These are phyloP conservation scores for Latrodectus hesperus DNA, from an alignment of 2,888 invertebrate species.

Conservation along the genomic window DNA sequence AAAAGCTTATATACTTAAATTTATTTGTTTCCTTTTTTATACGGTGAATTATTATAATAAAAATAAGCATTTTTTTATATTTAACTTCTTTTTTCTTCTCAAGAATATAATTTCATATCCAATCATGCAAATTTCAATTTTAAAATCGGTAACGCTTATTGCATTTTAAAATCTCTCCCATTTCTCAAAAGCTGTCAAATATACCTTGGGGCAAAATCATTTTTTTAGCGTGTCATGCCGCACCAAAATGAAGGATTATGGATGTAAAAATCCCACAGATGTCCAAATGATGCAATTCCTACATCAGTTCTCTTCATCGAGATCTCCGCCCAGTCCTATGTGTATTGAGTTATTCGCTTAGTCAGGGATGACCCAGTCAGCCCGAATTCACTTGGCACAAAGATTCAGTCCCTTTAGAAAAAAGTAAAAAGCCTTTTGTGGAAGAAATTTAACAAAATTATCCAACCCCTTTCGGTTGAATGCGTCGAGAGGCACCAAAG, in stretches of 20 bases:
- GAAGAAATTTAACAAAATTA: slow-evolving; percentile 63
- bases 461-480: slow-evolving; percentile 56
- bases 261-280: slow-evolving; percentile 48
- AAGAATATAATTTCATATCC: not conserved
- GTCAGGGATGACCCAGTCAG: slow-evolving; percentile 2
- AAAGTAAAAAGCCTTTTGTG: slow-evolving; percentile 34
- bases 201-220: not conserved
- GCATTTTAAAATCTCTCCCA: slow-evolving; percentile 20
- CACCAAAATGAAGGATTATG: slow-evolving; percentile 23
- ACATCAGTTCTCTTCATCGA: slow-evolving; percentile 27
- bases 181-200: slow-evolving; percentile 47
- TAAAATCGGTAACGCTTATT: slow-evolving; percentile 24
- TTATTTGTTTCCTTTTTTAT: not conserved
- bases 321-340: slow-evolving; percentile 35
- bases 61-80: not conserved
- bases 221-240: not conserved
- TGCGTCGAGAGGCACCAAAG: slow-evolving; percentile 57
- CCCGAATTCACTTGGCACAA: not conserved
- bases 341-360: slow-evolving; percentile 11
- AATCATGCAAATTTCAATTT: slow-evolving; percentile 50
- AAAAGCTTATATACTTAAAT: too few species aligned
- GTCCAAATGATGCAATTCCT: slow-evolving; percentile 28
- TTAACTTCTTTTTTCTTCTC: not conserved
- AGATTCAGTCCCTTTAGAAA: not conserved
- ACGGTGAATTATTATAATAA: not conserved